Evolutionary conservation across 2,797 vertebrate genomes (phyloP), one percentile per base, ranked within the genome.

Genomic region (Momotus momota): DNA sequence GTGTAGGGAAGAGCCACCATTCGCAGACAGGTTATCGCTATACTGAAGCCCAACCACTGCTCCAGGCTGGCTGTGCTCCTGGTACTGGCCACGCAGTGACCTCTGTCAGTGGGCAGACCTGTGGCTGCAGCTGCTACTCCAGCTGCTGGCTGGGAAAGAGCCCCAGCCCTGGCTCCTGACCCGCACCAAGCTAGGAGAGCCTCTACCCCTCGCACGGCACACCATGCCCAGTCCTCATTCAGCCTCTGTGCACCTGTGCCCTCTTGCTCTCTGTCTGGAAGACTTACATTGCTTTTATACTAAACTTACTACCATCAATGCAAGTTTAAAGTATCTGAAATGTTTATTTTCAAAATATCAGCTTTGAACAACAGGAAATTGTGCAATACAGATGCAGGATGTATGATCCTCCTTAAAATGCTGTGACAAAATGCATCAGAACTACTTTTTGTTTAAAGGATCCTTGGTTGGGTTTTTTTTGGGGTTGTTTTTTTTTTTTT

Each of bases 221-320:
- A 45, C 51, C 7, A 4, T 0, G 1, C 33, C 0, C 1, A 51
- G 62, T 29, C 52, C 43, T 48, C 69, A 8, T 17, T 58, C 54
- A 41, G 61, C 64, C 77, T 60, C 71, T 51, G 46, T n/a, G 41
- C n/a, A 29, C 4, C 9, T 2, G 0, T 33, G 48, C 7, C 6
- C 46, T 86, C 35, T 38, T 2, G 2, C 41, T 10, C 77, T 66
- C 43, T 26, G 18, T 62, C 7, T 62, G 55, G 65, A 90, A 81
- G 41, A 74, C 49, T 22, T 31, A n/a, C 14, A 14, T 31, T 64
- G 54, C 0, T 73, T 85, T 82, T 60, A 45, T 54, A 48, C 38
- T 54, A 52, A 67, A 23, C 3, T 27, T 87, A 57, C 5, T 43
- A 67, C n/a, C 33, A 87, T 46, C 23, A 40, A 21, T 10, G 18